A percentile compares a stretch with the other conserved stretches of the same genome.
Conservation (phyloP, 2,888 invertebrate genomes). For the Lasioglossum malachurum region DNA sequence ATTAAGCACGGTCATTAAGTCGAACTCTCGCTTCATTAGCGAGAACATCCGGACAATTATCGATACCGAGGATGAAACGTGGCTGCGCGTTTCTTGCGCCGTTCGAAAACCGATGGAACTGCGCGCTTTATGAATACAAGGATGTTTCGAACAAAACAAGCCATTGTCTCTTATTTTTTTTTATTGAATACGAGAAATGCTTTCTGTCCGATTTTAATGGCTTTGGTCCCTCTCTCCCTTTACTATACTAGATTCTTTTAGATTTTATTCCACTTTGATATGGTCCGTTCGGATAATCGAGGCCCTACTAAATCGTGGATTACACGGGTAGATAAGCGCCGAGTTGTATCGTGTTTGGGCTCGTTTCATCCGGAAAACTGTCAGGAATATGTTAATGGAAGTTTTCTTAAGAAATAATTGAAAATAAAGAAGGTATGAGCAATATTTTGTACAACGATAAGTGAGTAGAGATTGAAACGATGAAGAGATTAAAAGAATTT, state of each 20-base stretch:
- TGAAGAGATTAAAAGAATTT: too few relatives aligned
- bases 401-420: background rate
- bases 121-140: slow-evolving; percentile 9
- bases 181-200: too few relatives aligned
- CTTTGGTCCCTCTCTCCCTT: background rate
- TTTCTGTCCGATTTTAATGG: too few relatives aligned
- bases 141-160: background rate
- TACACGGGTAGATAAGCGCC: background rate
- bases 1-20: slow-evolving; percentile 70
- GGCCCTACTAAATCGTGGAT: background rate
- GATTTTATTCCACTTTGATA: background rate
- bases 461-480: background rate
- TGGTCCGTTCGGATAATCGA: background rate
- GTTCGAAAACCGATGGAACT: slow-evolving; percentile 40
- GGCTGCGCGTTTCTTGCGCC: slow-evolving; percentile 40
- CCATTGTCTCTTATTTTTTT: background rate
- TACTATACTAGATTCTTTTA: background rate
- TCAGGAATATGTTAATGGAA: background rate
- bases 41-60: slow-evolving; percentile 67
- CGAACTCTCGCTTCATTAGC: slow-evolving; percentile 66
- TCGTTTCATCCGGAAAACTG: background rate
- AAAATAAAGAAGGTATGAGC: background rate
- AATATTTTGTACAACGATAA: background rate
- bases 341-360: background rate
- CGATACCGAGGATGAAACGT: slow-evolving; percentile 50